phyloP scores from a whole-genome alignment of 2,797 vertebrate genomes.

The Sebastes kiyomatsui region DNA sequence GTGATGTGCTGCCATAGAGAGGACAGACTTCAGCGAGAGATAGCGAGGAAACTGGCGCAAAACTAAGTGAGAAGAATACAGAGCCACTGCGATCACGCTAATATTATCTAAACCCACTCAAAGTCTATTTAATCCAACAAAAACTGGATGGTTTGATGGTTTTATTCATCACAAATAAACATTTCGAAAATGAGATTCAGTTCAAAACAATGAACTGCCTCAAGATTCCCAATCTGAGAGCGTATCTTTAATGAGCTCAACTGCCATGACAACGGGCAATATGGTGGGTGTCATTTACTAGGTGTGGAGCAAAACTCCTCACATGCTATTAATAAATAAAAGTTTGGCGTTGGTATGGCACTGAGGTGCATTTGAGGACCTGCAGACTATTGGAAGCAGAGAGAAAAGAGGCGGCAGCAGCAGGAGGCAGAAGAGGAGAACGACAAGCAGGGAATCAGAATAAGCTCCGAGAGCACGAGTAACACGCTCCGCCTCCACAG shows the following conservation, averaged over 20 bases:
- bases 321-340: background rate
- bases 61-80: constrained; percentile 25
- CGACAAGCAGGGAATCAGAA: constrained; percentile 43
- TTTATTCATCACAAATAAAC: background rate
- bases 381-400: constrained; percentile 14
- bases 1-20: background rate
- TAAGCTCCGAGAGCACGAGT: constrained; percentile 21
- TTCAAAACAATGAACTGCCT: background rate
- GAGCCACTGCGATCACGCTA: constrained; percentile 20
- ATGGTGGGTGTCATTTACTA: background rate
- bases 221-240: background rate
- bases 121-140: background rate
- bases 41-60: constrained; percentile 21
- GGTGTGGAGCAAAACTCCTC: background rate
- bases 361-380: constrained; percentile 15
- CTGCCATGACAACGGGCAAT: background rate
- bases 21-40: constrained; percentile 24
- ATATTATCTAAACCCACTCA: constrained; percentile 31
- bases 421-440: constrained; percentile 40
- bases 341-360: constrained; percentile 6
- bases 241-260: background rate
- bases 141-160: background rate
- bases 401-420: constrained; percentile 34
- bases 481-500: constrained; percentile 43
- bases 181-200: background rate